Base-by-base conservation (phyloP, 2,888 invertebrate genomes). In the Himalopsyche japonica region DNA sequence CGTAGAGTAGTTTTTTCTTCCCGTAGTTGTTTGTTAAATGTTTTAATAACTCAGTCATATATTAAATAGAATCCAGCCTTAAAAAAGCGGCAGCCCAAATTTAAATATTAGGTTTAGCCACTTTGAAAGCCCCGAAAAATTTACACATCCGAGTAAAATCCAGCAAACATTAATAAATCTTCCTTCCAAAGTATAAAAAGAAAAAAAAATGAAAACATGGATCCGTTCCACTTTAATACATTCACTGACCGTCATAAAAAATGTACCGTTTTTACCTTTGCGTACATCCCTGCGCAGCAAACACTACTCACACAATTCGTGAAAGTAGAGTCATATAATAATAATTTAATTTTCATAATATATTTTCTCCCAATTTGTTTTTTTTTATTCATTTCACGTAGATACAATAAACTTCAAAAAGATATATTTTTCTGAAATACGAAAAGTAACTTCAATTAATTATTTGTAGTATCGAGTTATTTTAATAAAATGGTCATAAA, bases 161-260 rank as follows among this genome's bases (percentile, higher is more conserved):
- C 70, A 24, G 70, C 27, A 70, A 24, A 70, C 70, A 70, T 70
- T 70, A 70, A 70, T 70, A 70, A 70, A 70, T 70, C 70, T 70
- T 70, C 70, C 70, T 70, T 27, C 70, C 70, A 70, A 70, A 70
- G 30, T 30, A 70, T 70, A 70, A 70, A 70, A 70, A 70, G 70
- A 57, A 57, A 57, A 70, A 70, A 70, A 78, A 78, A 70, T 70
- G 70, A 70, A 70, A 27, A 70, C 70, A 70, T 70, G 48, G 83
- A 76, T 76, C 48, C 70, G 82, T 43, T 47, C 77, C 80, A 48
- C 78, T 83, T 64, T 85, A 85, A 85, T 85, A 84, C 83, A 85
- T 85, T 83, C 83, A 83, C 83, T 84, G 85, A 85, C 85, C 85
- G 83, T 83, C 83, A 83, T 83, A 82, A 85, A 85, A 85, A 70